These are phyloP conservation scores for Mionectes macconnelli DNA, from an alignment of 2,113 vertebrate species.

Conservation along the genomic window DNA sequence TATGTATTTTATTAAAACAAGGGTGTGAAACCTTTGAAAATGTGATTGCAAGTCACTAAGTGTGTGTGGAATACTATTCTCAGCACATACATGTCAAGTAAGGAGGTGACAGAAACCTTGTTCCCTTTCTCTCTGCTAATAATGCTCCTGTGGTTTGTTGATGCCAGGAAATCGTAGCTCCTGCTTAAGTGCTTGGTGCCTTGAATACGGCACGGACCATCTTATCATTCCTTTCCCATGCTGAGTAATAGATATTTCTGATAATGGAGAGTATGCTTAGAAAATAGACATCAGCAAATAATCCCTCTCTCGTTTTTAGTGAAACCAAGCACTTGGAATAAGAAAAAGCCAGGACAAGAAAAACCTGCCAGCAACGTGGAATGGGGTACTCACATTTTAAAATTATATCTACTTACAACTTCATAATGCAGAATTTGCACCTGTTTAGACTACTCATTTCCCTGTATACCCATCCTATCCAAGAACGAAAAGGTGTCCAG, in stretches of 20 bases:
- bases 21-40: background rate
- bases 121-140: background rate
- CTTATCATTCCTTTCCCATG: background rate
- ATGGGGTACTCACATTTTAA: background rate
- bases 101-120: background rate
- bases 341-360: background rate
- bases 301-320: background rate
- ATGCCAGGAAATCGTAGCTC: background rate
- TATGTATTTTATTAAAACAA: background rate
- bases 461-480: background rate
- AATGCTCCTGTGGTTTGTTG: fast-evolving
- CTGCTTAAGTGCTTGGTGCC: background rate
- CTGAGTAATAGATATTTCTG: background rate
- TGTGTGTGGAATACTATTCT: background rate
- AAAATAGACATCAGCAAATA: background rate
- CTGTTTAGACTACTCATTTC: background rate
- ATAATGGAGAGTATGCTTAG: background rate
- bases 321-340: background rate
- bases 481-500: background rate
- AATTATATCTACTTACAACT: background rate
- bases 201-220: background rate
- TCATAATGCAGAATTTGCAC: background rate
- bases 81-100: background rate
- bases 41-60: background rate
- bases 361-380: background rate